phyloP scores from a whole-genome alignment of 30 jellyfish, hydroid and myxozoan genomes.

The Mastigias papua region DNA sequence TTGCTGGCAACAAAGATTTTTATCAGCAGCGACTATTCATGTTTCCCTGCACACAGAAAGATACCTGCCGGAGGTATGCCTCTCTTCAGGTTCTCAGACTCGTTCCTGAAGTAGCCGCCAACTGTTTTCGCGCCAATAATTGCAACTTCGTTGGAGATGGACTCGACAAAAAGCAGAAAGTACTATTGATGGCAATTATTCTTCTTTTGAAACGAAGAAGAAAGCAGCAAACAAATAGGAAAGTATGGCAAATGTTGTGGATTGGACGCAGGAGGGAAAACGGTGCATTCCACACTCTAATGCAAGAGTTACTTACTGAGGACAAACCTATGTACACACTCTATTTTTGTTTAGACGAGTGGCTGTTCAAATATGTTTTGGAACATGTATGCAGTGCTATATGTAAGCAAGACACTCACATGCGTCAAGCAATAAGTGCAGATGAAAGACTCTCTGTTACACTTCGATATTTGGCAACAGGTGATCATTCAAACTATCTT shows the following conservation, averaged over 20 bases:
- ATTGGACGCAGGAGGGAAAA: neutral
- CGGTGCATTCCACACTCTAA: neutral
- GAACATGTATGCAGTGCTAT: neutral
- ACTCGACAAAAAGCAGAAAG: neutral
- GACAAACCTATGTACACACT: neutral
- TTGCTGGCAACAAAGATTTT: neutral
- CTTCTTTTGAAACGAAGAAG: neutral
- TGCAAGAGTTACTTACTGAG: neutral
- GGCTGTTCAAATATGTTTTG: conserved; percentile 2
- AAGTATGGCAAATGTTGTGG: neutral
- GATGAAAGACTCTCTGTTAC: conserved; percentile 37
- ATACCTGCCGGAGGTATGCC: neutral
- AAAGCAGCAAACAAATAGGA: neutral
- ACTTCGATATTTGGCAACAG: conserved; percentile 28
- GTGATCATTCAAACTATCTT: neutral
- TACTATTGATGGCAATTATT: neutral
- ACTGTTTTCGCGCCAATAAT: neutral
- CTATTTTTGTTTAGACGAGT: neutral
- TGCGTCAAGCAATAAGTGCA: conserved; percentile 18
- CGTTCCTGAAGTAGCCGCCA: neutral
- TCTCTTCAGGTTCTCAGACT: neutral
- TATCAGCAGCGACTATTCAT: neutral
- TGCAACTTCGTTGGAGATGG: neutral
- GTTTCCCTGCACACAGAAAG: neutral
- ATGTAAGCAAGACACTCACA: conserved; percentile 34